These are phyloP conservation scores for Electrophaes corylata DNA, from an alignment of 2,888 invertebrate genomes.

Conservation along the genomic window DNA sequence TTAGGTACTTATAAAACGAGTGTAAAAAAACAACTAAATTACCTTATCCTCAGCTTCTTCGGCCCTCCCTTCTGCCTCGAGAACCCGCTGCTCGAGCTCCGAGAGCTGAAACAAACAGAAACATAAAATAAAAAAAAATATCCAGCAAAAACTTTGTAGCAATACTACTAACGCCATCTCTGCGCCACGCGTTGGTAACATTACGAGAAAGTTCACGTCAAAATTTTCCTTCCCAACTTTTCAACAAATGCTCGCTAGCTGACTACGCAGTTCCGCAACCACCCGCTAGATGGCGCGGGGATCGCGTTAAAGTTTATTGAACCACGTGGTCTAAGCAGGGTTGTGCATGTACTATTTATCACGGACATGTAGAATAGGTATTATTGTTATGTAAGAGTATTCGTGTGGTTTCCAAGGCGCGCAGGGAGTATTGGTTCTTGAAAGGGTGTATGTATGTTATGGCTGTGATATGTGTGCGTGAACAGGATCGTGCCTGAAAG, in stretches of 20 bases:
- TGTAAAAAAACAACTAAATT: constrained; percentile 46
- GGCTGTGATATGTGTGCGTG: constrained; percentile 65
- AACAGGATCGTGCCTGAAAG: constrained; percentile 65
- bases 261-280: constrained; percentile 51
- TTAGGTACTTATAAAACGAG: background rate
- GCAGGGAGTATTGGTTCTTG: constrained; percentile 59
- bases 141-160: background rate
- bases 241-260: constrained; percentile 35
- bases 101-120: constrained; percentile 90
- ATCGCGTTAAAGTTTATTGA: constrained; percentile 65
- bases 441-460: constrained; percentile 74
- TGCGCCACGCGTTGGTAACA: constrained; percentile 21
- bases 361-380: constrained; percentile 69
- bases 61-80: constrained; percentile 96
- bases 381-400: constrained; percentile 82
- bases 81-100: constrained; percentile 95
- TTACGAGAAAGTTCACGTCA: constrained; percentile 22
- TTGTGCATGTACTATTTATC: constrained; percentile 51
- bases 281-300: constrained; percentile 73
- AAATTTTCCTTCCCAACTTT: constrained; percentile 11
- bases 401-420: constrained; percentile 75
- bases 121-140: constrained; percentile 12
- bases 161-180: constrained; percentile 64
- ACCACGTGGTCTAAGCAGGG: constrained; percentile 64
- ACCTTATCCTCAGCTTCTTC: constrained; percentile 98